Evolutionary conservation across 1,140 invertebrate genomes (phyloP).

Genomic region (Caenorhabditis brenneri): DNA sequence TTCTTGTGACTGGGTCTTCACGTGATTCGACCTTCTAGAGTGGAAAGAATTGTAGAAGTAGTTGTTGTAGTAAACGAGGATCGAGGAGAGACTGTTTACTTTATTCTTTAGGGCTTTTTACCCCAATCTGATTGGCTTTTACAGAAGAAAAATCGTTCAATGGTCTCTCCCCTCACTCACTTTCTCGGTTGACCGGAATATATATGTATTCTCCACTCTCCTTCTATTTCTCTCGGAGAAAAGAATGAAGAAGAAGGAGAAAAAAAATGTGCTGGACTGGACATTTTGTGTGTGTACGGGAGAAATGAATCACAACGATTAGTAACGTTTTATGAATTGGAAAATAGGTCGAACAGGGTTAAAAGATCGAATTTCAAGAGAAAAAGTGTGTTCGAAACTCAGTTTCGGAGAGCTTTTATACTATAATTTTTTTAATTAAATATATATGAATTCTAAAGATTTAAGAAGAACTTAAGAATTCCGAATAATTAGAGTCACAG

Average conservation of each 20-base stretch:
- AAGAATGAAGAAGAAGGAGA: too few relatives aligned
- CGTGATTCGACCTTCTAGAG: constrained; percentile 42
- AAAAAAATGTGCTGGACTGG: neutral
- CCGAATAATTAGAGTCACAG: too few relatives aligned
- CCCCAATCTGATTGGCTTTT: too few relatives aligned
- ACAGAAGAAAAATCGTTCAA: constrained; percentile 19
- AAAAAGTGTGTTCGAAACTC: neutral
- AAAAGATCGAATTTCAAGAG: neutral
- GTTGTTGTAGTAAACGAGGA: too few relatives aligned
- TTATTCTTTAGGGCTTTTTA: too few relatives aligned
- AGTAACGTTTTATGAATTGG: neutral
- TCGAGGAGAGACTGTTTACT: neutral
- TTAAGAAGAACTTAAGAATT: too few relatives aligned
- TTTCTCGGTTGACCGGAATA: constrained; percentile 20
- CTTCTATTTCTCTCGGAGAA: neutral
- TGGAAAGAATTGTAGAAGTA: too few relatives aligned
- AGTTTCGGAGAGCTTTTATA: too few relatives aligned
- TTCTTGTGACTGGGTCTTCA: constrained; percentile 33
- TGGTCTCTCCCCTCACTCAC: neutral
- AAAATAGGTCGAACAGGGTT: neutral
- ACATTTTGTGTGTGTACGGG: neutral
- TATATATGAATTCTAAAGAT: too few relatives aligned
- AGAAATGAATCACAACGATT: constrained; percentile 26
- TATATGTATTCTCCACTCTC: too few relatives aligned
- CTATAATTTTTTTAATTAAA: too few relatives aligned